phyloP scores from a whole-genome alignment of 1,140 invertebrate species.

The Drosophila ogumai region DNA sequence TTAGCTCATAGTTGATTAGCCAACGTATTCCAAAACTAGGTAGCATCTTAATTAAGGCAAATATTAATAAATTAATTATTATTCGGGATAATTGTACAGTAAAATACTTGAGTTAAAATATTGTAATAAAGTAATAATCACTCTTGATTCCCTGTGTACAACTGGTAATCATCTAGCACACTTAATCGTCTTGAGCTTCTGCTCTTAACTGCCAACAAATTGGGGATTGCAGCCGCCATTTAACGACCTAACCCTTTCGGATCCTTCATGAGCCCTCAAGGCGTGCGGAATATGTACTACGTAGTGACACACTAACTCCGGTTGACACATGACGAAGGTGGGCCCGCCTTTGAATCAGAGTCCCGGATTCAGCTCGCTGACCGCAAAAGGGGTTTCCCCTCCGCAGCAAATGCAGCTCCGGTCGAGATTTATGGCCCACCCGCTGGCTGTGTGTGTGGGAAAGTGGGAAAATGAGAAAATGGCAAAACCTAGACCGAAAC shows the following conservation, averaged over 20 bases:
- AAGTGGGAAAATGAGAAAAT: conserved; percentile 7
- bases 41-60: background rate
- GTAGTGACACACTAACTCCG: conserved; percentile 30
- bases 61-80: background rate
- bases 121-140: no score
- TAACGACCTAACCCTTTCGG: conserved; percentile 21
- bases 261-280: conserved; percentile 1
- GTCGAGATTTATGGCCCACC: conserved; percentile 61
- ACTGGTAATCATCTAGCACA: background rate
- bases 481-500: conserved; percentile 15
- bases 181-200: conserved; percentile 29
- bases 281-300: conserved; percentile 7
- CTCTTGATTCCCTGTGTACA: background rate
- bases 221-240: conserved; percentile 3
- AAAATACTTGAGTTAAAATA: no score
- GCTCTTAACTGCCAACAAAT: conserved; percentile 22
- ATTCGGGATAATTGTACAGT: no score
- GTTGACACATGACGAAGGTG: conserved; percentile 57
- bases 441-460: conserved; percentile 1
- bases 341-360: conserved; percentile 30
- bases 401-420: conserved; percentile 17
- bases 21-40: no score
- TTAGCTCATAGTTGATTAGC: no score
- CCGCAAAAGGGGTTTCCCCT: conserved; percentile 42
- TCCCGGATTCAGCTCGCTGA: conserved; percentile 38